Evolutionary conservation across 2,888 invertebrate genomes (phyloP), one percentile per base, ranked within the genome.

Genomic region (Sericinus montela): DNA sequence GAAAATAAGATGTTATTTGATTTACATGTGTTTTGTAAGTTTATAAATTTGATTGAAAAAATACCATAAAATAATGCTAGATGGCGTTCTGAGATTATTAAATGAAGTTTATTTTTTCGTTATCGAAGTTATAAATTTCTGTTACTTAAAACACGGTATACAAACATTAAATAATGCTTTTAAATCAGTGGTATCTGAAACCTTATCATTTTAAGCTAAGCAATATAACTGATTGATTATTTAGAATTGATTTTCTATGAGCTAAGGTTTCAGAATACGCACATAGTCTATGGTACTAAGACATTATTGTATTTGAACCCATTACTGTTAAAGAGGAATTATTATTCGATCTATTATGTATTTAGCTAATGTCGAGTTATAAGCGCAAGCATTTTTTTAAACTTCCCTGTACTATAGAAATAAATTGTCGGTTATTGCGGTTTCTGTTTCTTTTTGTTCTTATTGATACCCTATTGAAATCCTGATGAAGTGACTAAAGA

Each of bases 351-450:
- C n/a, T 8, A 13, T 36, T 16, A 36, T 36, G n/a, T 39, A 48
- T 48, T 30, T 43, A 39, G 43, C 38, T 13, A 34, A 38, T 48
- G 32, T 38, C 16, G 9, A 25, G 15, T 32, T 43, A 10, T 19
- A 37, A 48, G 28, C 10, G 40, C 14, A 48, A 23, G 19, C 19
- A 19, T 40, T 46, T 45, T 34, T 40, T 41, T 42, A 15, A 35
- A 30, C 32, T 36, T 9, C 37, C 42, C 14, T 48, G 48, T 48
- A 48, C 15, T 25, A 48, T 48, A 43, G 32, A 41, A 48, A 43
- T 48, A 48, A 48, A 48, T 48, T 43, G 37, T 48, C 43, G 38
- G 48, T 48, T 38, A 48, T 16, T 34, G 38, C n/a, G 36, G 28
- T 10, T 9, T 37, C 7, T 25, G n/a, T 2, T 38, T 37, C 7